A percentile compares a stretch with the other conserved stretches of the same genome.
These are phyloP conservation scores for Rana temporaria DNA, from an alignment of 2,113 vertebrate species.

Conservation along the genomic window DNA sequence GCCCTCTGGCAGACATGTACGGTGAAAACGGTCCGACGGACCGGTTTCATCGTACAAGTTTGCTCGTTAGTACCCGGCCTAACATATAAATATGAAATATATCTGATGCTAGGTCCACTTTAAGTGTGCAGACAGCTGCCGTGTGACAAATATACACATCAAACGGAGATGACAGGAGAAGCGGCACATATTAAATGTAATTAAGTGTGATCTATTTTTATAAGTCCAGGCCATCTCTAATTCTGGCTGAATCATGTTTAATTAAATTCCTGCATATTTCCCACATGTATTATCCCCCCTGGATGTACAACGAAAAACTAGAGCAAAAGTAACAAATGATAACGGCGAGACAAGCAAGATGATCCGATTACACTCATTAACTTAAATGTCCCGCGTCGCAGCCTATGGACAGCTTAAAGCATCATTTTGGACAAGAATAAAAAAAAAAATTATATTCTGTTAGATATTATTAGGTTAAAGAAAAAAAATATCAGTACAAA, in stretches of 20 bases:
- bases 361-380: conserved; percentile 12
- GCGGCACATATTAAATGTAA: not conserved
- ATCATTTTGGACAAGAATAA: too few species aligned
- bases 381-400: not conserved
- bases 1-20: too few species aligned
- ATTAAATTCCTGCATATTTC: conserved; percentile 22
- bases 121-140: too few species aligned
- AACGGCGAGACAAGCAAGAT: not conserved
- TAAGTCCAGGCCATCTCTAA: not conserved
- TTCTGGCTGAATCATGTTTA: conserved; percentile 30
- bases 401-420: too few species aligned
- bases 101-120: too few species aligned
- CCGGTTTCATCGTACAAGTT: too few species aligned
- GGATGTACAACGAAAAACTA: not conserved
- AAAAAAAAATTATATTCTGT: too few species aligned
- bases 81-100: too few species aligned
- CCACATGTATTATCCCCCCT: conserved; percentile 10
- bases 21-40: too few species aligned
- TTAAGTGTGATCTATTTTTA: conserved; percentile 11
- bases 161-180: conserved; percentile 1
- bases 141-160: conserved; percentile 39
- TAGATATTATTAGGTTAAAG: too few species aligned
- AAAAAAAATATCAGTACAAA: too few species aligned
- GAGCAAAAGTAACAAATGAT: conserved; percentile 17
- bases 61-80: too few species aligned